A percentile compares a stretch with the other conserved stretches of the same genome.
Conservation (phyloP, 2,888 invertebrate genomes). For the Megaustenia siamemsis region DNA sequence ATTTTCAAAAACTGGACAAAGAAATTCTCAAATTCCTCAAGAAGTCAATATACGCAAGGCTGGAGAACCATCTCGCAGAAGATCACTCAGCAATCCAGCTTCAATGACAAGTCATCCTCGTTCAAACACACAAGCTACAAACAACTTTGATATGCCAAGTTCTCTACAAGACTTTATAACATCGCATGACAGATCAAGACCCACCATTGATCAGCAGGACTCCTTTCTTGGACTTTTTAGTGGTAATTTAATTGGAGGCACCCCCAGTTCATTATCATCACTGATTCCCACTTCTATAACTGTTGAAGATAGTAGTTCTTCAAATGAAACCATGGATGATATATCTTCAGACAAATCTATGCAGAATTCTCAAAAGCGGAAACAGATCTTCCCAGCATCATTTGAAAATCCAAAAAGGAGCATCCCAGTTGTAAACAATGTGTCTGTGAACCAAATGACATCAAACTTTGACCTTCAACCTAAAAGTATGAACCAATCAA, state of each 20-base stretch:
- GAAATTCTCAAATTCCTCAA: neutral
- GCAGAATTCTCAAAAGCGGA: constrained; percentile 13
- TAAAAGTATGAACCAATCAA: constrained; percentile 7
- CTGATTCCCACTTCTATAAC: constrained; percentile 7
- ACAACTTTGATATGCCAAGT: neutral
- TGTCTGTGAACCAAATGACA: neutral
- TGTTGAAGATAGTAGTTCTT: constrained; percentile 40
- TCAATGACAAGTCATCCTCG: neutral
- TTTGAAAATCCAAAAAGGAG: constrained; percentile 2
- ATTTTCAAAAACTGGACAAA: neutral
- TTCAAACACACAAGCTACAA: neutral
- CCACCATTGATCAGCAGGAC: neutral
- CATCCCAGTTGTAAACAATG: too few relatives aligned
- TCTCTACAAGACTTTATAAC: neutral
- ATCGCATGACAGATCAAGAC: neutral
- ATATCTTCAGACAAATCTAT: constrained; percentile 11
- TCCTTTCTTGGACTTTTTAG: constrained; percentile 28
- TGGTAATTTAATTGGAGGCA: neutral
- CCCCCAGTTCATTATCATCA: neutral
- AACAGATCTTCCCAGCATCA: constrained; percentile 2
- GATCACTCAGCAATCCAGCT: constrained; percentile 44
- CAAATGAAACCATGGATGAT: constrained; percentile 31
- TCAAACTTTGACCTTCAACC: constrained; percentile 20
- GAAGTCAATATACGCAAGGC: neutral
- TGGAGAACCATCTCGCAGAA: neutral